Percentiles rank a stretch among this genome's conserved stretches.
Conservation (phyloP, 2,888 invertebrate species). For the Thecophora atra region DNA sequence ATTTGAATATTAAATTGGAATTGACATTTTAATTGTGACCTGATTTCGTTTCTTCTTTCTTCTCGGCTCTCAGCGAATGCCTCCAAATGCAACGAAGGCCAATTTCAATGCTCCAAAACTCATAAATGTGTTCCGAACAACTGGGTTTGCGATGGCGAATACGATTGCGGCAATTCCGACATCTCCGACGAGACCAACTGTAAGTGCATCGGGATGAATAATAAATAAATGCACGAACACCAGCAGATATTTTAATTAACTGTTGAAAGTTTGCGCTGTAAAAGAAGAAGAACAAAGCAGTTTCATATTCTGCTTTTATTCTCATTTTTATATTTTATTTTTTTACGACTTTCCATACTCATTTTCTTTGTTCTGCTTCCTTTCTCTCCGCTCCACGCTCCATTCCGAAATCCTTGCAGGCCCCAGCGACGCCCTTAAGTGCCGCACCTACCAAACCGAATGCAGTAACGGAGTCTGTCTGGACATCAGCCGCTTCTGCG, state of each 20-base stretch:
- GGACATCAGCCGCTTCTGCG: slow-evolving; percentile 64
- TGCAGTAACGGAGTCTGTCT: slow-evolving; percentile 69
- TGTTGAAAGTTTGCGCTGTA: slow-evolving; percentile 6
- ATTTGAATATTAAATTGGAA: not conserved
- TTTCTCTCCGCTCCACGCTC: not conserved
- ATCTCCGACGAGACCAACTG: slow-evolving; percentile 80
- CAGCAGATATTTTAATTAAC: slow-evolving; percentile 14
- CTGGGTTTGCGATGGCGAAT: slow-evolving; percentile 82
- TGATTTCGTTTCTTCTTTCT: slow-evolving; percentile 42
- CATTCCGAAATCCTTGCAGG: slow-evolving; percentile 55
- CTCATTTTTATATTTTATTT: slow-evolving; percentile 16
- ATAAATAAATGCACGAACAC: not conserved
- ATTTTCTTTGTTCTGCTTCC: not conserved
- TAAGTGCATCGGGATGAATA: slow-evolving; percentile 62
- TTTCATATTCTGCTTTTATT: slow-evolving; percentile 13
- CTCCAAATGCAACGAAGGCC: slow-evolving; percentile 72
- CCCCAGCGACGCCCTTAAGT: slow-evolving; percentile 71
- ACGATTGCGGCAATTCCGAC: slow-evolving; percentile 83
- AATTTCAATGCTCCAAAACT: slow-evolving; percentile 78
- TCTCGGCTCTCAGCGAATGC: slow-evolving; percentile 65
- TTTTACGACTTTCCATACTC: not conserved
- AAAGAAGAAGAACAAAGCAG: not conserved
- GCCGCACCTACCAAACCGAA: slow-evolving; percentile 75
- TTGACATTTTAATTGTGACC: not conserved
- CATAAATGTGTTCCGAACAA: slow-evolving; percentile 78